Conservation (phyloP, 1,140 invertebrate genomes). For the Polyergus mexicanus region DNA sequence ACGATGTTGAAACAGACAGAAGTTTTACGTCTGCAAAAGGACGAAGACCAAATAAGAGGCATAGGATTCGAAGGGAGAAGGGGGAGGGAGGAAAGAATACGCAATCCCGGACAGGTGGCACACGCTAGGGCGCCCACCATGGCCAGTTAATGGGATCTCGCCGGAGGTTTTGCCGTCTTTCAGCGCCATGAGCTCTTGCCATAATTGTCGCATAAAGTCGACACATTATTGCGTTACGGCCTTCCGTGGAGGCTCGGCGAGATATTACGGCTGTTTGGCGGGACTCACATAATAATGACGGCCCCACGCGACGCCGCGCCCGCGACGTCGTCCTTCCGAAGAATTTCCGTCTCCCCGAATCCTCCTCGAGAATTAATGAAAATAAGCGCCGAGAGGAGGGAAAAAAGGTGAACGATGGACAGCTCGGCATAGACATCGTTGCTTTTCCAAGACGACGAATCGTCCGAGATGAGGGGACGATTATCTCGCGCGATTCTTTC, state of each 20-base stretch:
- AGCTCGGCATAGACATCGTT: conserved; percentile 18
- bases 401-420: background rate
- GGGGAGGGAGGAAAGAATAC: conserved; percentile 17
- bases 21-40: conserved; percentile 12
- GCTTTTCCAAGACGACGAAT: conserved; percentile 44
- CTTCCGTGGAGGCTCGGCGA: conserved; percentile 74
- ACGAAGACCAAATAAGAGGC: conserved; percentile 15
- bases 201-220: conserved; percentile 85
- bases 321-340: conserved; percentile 42
- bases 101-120: conserved; percentile 81
- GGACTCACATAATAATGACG: conserved; percentile 75
- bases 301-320: conserved; percentile 78
- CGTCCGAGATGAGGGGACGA: background rate
- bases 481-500: conserved; percentile 2
- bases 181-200: conserved; percentile 79
- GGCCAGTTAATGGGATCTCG: conserved; percentile 80
- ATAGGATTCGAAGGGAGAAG: background rate
- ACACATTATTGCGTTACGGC: conserved; percentile 84
- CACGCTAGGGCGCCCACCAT: conserved; percentile 80
- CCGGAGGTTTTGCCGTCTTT: conserved; percentile 76
- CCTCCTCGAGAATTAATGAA: conserved; percentile 61
- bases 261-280: conserved; percentile 79
- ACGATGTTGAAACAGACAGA: background rate
- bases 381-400: conserved; percentile 40
- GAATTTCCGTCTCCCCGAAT: conserved; percentile 17